Percentiles rank a stretch among this genome's conserved stretches.
These are phyloP conservation scores for Orthonevra nobilis DNA, from an alignment of 2,888 invertebrate genomes.

Conservation along the genomic window DNA sequence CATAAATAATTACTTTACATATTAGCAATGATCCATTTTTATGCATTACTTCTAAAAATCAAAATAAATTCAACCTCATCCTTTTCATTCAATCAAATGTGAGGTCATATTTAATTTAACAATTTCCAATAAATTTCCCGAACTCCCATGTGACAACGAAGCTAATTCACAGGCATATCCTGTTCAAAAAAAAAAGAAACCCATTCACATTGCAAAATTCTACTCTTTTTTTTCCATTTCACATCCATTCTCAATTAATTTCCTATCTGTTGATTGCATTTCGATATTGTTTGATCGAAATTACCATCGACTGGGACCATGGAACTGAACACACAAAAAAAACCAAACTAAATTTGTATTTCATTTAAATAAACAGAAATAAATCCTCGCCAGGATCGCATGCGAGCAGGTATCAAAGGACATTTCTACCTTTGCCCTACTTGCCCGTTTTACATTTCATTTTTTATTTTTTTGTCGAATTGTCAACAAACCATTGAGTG, in stretches of 20 bases:
- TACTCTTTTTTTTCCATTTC: neutral
- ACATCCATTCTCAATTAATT: conserved; percentile 34
- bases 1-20: too few species aligned
- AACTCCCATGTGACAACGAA: neutral
- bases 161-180: neutral
- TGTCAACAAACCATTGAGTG: neutral
- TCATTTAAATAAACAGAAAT: conserved; percentile 3
- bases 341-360: neutral
- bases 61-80: too few species aligned
- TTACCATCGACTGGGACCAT: conserved; percentile 7
- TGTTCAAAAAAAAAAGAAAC: neutral
- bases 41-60: too few species aligned
- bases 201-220: neutral
- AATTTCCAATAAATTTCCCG: too few species aligned
- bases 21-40: too few species aligned
- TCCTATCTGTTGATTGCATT: conserved; percentile 47
- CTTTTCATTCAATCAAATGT: too few species aligned
- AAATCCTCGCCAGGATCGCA: conserved; percentile 1
- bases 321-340: neutral
- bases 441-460: neutral
- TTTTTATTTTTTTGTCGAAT: neutral
- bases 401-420: conserved; percentile 9
- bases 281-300: conserved; percentile 39
- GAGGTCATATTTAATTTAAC: too few species aligned
- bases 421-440: conserved; percentile 22